Base-by-base conservation (phyloP, 2,888 invertebrate genomes). In the Germaria angustata region DNA sequence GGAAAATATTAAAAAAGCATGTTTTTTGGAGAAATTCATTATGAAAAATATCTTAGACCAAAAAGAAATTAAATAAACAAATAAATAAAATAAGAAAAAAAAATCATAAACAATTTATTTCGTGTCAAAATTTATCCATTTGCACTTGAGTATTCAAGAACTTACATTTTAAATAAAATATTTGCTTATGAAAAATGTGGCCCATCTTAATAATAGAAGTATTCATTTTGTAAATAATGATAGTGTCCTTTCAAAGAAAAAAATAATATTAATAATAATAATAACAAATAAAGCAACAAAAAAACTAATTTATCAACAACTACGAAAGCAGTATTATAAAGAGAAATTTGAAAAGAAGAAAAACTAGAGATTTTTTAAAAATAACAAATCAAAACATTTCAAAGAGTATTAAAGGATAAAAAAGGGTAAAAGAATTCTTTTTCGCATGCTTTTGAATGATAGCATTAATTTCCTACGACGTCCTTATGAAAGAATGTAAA, bases 311-410 rank as follows among this genome's bases (percentile, higher is more conserved):
- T 20, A 69, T 69, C 53, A 55, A 55, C 41, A 41, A n/a, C 49
- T n/a, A 32, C 20, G 20, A 28, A 41, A 17, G 28, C 20, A 20
- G 55, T 32, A 69, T 69, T 69, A 41, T 20, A 28, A 39, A 17
- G 24, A 51, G n/a, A 17, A 51, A 20, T 8, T 51, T 17, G 5
- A n/a, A 17, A 15, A 20, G 36, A 5, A 39, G 24, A 34, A 49
- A 20, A 44, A 34, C 5, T 11, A 22, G 13, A n/a, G 3, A 13
- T 17, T 17, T 7, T 36, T 0, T 36, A n/a, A 49, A 71, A 59
- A 49, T 13, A 65, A 55, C 44, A 65, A 75, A 63, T 75, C 53
- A 73, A 73, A 73, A 24, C 17, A 34, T 65, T 73, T 44, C 22
- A 75, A 63, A 63, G 41, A 39, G 22, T 53, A 63, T 41, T 53